These are phyloP conservation scores for Ctenomys sociabilis DNA, from an alignment of 2,113 vertebrate genomes.

Conservation along the genomic window DNA sequence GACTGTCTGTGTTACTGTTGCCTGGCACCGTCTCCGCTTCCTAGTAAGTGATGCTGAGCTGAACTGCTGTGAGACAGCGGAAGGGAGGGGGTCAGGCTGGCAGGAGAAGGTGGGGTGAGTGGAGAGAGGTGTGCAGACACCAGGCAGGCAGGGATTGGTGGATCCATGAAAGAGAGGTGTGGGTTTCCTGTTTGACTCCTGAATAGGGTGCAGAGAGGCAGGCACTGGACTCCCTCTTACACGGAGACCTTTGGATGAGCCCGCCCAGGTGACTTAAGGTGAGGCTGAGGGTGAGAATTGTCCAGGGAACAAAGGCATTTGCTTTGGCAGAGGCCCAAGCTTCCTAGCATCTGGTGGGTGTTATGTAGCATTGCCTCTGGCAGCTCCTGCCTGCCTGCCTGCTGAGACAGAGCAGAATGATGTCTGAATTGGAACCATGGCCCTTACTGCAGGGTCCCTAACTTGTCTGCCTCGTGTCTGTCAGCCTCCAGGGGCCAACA, in stretches of 20 bases:
- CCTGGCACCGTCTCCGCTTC: neutral
- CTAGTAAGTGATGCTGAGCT: neutral
- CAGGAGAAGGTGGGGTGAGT: neutral
- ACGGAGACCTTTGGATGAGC: slow-evolving; percentile 5
- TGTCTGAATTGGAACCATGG: neutral
- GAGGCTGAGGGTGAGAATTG: neutral
- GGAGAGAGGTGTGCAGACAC: neutral
- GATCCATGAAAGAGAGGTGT: neutral
- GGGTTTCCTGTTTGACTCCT: slow-evolving; percentile 37
- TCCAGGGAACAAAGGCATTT: slow-evolving; percentile 15
- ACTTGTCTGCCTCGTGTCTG: neutral
- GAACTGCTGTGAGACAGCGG: neutral
- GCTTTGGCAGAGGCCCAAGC: slow-evolving; percentile 43
- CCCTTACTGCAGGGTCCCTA: neutral
- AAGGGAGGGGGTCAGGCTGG: neutral
- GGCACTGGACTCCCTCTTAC: neutral
- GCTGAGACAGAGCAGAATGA: neutral
- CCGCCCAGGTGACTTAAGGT: neutral
- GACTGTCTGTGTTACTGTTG: neutral
- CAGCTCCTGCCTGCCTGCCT: neutral
- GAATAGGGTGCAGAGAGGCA: rapidly evolving
- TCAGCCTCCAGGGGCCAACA: neutral
- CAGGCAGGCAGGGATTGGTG: neutral
- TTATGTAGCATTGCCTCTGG: neutral
- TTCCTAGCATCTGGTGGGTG: neutral